A percentile compares a stretch with the other conserved stretches of the same genome.
Evolutionary conservation across 2,113 vertebrate species (phyloP).

Genomic region (Dasypus novemcinctus): DNA sequence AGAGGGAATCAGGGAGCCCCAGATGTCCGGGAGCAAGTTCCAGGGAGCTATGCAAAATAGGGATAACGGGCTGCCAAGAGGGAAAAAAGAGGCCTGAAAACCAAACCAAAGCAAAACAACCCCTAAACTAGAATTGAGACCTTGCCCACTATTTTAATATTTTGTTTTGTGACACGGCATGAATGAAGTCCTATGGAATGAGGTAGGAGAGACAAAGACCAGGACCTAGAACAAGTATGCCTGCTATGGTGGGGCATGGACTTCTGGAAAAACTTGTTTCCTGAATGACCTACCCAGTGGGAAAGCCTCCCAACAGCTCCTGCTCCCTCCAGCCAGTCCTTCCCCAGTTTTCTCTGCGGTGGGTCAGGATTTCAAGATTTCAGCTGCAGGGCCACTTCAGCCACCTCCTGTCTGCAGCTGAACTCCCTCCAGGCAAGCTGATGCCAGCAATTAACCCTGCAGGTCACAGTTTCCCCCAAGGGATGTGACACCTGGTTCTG

Average conservation of each 20-base stretch:
- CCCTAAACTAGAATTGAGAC: neutral
- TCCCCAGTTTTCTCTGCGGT: neutral
- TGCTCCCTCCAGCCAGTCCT: neutral
- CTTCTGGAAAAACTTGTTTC: constrained; percentile 13
- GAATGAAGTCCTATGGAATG: neutral
- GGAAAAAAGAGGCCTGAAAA: neutral
- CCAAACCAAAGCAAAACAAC: too few relatives aligned
- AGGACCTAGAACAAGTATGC: neutral
- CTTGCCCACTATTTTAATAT: neutral
- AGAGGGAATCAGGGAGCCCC: neutral
- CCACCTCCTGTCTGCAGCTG: constrained; percentile 31
- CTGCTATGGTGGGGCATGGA: neutral
- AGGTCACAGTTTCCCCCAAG: constrained; percentile 50
- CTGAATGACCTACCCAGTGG: neutral
- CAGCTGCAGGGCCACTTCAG: neutral
- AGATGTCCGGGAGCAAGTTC: neutral
- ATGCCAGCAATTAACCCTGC: constrained; percentile 59
- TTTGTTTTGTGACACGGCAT: neutral
- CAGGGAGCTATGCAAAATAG: constrained; percentile 18
- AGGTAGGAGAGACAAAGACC: neutral
- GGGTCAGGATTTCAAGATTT: constrained; percentile 16
- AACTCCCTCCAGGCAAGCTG: constrained; percentile 50
- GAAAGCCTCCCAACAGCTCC: neutral
- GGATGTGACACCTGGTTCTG: constrained; percentile 55
- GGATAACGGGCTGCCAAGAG: neutral